Evolutionary conservation across 2,797 vertebrate species (phyloP).

Genomic region (Melanotaenia boesemani): DNA sequence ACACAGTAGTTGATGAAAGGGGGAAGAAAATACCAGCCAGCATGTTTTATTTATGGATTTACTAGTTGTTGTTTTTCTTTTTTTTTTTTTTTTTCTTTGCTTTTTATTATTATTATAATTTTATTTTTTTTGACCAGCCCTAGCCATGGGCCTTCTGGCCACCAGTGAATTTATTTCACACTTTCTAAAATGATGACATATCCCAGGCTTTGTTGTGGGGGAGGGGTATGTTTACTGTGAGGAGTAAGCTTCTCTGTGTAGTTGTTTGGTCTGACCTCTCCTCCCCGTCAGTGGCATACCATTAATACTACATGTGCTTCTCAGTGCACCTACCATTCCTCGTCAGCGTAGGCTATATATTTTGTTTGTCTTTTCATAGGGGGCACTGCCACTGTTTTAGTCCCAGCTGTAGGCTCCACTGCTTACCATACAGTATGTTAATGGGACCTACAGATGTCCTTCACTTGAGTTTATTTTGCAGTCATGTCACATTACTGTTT

Average conservation of each 20-base stretch:
- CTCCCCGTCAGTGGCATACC: slow-evolving; percentile 82
- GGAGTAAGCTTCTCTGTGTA: slow-evolving; percentile 77
- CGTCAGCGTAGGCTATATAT: slow-evolving; percentile 81
- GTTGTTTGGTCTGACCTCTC: slow-evolving; percentile 84
- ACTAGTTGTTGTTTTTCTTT: slow-evolving; percentile 28
- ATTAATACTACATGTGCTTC: slow-evolving; percentile 85
- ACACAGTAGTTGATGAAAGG: slow-evolving; percentile 73
- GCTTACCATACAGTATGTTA: slow-evolving; percentile 75
- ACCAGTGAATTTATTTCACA: slow-evolving; percentile 83
- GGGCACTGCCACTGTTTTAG: slow-evolving; percentile 42
- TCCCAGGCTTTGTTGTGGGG: slow-evolving; percentile 74
- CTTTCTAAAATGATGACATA: slow-evolving; percentile 80
- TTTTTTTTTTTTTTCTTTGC: slow-evolving; percentile 15
- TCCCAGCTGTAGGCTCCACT: slow-evolving; percentile 47
- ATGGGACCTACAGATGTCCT: slow-evolving; percentile 88
- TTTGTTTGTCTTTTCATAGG: slow-evolving; percentile 78
- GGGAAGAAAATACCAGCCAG: slow-evolving; percentile 78
- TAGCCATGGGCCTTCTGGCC: slow-evolving; percentile 77
- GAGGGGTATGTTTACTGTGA: slow-evolving; percentile 65
- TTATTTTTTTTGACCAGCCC: slow-evolving; percentile 62
- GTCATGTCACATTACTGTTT: slow-evolving; percentile 91
- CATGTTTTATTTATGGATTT: slow-evolving; percentile 85
- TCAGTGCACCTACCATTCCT: slow-evolving; percentile 74
- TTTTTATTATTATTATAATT: slow-evolving; percentile 30
- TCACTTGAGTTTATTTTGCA: slow-evolving; percentile 90